These are phyloP conservation scores for Venustoraphidia nigricollis DNA, from an alignment of 2,888 invertebrate species.

Conservation along the genomic window DNA sequence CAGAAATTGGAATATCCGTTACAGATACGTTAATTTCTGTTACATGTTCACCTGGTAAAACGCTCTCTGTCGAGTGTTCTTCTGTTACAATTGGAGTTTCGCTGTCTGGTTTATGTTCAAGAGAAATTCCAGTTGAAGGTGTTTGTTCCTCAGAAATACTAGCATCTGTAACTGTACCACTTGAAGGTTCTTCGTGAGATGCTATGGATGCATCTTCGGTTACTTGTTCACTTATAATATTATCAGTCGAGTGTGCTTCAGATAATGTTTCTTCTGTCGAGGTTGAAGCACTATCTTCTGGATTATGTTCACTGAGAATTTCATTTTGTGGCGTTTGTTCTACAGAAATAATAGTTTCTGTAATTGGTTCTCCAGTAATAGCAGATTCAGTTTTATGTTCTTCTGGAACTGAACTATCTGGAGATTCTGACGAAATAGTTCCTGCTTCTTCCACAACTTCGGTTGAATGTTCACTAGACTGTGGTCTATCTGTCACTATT, in stretches of 20 bases:
- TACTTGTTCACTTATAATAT: neutral
- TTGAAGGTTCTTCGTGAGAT: no score
- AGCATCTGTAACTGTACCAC: no score
- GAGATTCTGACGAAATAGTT: neutral
- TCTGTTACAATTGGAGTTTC: neutral
- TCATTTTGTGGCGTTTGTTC: neutral
- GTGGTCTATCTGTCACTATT: neutral
- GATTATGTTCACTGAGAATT: neutral
- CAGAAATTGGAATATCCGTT: conserved; percentile 2
- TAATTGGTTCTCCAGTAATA: neutral
- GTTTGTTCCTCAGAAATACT: neutral
- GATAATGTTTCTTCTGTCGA: neutral
- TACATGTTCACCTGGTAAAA: neutral
- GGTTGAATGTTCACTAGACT: neutral
- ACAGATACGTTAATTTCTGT: neutral
- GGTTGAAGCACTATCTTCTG: neutral
- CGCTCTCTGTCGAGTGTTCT: neutral
- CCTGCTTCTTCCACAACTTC: neutral
- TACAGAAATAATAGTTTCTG: neutral
- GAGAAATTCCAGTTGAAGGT: conserved; percentile 12
- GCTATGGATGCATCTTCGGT: no score
- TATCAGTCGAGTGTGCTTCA: neutral
- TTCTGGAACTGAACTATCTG: neutral
- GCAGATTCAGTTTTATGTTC: neutral
- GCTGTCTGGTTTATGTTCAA: conserved; percentile 14